Conservation (phyloP, 2,113 vertebrate genomes). For the Colinus virginianus region DNA sequence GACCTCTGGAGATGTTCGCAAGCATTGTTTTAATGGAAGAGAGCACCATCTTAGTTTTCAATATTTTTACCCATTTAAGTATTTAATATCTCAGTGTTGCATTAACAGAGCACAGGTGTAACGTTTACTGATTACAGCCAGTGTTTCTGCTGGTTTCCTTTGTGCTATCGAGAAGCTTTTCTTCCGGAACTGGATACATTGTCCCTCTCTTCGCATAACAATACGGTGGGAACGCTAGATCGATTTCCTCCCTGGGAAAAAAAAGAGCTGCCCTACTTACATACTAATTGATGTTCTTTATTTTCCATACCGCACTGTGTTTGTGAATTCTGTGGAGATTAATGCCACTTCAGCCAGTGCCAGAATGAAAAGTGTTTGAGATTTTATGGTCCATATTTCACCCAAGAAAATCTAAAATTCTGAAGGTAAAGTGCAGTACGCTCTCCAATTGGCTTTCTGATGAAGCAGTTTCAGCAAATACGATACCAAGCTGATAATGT, state of each 20-base stretch:
- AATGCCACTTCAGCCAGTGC: background rate
- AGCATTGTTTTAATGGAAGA: background rate
- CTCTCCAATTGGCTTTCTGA: background rate
- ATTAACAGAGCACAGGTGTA: background rate
- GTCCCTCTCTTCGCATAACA: background rate
- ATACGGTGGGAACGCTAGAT: background rate
- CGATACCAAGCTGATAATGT: background rate
- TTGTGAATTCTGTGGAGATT: background rate
- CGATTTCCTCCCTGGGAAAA: background rate
- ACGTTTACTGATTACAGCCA: background rate
- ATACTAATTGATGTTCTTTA: background rate
- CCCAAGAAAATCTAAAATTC: background rate
- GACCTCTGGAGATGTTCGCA: background rate
- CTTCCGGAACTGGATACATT: background rate
- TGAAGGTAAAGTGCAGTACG: background rate
- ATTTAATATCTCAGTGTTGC: background rate
- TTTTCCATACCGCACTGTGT: background rate
- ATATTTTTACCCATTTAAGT: fast-evolving
- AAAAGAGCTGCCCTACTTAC: background rate
- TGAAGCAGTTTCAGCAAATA: background rate
- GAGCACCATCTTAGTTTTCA: background rate
- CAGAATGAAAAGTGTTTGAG: background rate
- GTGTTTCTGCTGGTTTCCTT: background rate
- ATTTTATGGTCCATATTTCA: background rate
- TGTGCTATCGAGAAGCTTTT: background rate